These are phyloP conservation scores for Corythornis cristatus DNA, from an alignment of 2,113 vertebrate genomes.

Conservation along the genomic window DNA sequence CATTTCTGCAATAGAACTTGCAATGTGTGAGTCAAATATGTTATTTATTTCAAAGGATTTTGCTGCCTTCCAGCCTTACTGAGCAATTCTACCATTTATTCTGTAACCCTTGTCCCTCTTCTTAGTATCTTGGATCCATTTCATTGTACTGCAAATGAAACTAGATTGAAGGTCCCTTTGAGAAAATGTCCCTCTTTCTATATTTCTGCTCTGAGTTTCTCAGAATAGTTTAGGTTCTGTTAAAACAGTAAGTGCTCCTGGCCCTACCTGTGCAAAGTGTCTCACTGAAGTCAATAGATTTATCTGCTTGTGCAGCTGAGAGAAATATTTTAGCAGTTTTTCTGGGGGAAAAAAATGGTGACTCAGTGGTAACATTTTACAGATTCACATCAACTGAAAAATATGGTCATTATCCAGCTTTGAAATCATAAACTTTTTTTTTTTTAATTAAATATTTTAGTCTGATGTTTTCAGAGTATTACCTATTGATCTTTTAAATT, in stretches of 20 bases:
- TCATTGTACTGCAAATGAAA: not conserved
- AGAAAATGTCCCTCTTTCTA: not conserved
- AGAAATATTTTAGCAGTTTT: conserved; percentile 1
- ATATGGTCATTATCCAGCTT: not conserved
- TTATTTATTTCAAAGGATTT: not conserved
- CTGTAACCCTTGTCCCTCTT: not conserved
- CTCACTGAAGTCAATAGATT: not conserved
- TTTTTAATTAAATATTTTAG: not conserved
- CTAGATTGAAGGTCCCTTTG: not conserved
- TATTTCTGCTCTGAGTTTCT: not conserved
- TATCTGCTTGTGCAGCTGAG: not conserved
- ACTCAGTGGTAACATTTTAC: not conserved
- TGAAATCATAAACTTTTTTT: not conserved
- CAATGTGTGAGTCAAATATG: not conserved
- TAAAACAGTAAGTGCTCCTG: not conserved
- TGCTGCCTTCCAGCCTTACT: not conserved
- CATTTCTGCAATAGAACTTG: not conserved
- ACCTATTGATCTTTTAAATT: not conserved
- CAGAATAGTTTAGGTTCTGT: not conserved
- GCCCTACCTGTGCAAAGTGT: not conserved
- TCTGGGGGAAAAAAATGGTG: not conserved
- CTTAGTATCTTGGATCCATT: not conserved
- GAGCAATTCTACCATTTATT: not conserved
- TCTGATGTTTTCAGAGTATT: not conserved
- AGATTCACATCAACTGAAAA: not conserved